Evolutionary conservation across 2,797 vertebrate genomes (phyloP).

Genomic region (Anguilla marmorata): DNA sequence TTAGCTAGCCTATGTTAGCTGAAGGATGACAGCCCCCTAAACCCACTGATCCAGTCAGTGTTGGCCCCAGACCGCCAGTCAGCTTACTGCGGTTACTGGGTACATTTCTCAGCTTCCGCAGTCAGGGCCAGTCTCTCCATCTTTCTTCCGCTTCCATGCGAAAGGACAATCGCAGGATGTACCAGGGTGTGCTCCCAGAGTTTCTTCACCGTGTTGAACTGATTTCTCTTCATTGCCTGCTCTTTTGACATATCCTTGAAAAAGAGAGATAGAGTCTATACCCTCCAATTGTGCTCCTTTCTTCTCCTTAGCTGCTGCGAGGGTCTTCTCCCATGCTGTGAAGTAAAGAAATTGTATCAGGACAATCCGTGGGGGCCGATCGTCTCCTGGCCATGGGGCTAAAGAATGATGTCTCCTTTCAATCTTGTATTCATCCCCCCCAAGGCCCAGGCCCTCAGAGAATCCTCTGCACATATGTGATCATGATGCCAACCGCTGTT

Average conservation of each 20-base stretch:
- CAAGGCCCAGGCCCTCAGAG: background rate
- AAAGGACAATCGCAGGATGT: background rate
- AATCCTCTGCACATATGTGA: background rate
- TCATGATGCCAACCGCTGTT: background rate
- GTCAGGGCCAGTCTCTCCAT: too few relatives aligned
- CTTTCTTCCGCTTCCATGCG: background rate
- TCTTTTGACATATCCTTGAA: background rate
- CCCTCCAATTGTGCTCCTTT: background rate
- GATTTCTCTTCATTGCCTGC: background rate
- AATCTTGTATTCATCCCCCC: background rate
- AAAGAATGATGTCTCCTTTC: background rate
- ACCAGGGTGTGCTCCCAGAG: background rate
- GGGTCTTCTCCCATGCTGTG: background rate
- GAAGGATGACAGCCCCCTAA: too few relatives aligned
- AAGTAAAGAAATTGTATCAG: background rate
- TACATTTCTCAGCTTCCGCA: too few relatives aligned
- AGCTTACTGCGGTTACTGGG: too few relatives aligned
- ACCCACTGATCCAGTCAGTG: too few relatives aligned
- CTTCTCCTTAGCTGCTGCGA: background rate
- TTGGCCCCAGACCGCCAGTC: too few relatives aligned
- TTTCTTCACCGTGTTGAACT: background rate
- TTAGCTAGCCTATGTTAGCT: too few relatives aligned
- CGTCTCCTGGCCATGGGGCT: constrained; percentile 1
- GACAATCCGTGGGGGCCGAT: background rate
- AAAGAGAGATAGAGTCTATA: background rate